A percentile compares a stretch with the other conserved stretches of the same genome.
Evolutionary conservation across 2,888 invertebrate genomes (phyloP).

Genomic region (Liposcelis brunnea): DNA sequence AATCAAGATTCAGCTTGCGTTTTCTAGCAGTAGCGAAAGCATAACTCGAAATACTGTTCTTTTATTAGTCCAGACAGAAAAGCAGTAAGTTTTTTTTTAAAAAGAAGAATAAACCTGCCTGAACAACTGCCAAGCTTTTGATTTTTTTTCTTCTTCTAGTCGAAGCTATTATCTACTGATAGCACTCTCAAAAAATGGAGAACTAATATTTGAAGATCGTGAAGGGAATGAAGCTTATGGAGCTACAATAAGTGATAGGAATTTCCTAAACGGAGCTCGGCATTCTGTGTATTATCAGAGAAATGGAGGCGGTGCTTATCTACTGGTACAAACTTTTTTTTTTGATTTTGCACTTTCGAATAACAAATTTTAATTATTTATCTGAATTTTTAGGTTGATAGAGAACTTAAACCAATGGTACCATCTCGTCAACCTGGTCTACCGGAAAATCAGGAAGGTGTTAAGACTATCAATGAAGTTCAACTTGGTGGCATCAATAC

Average conservation of each 20-base stretch:
- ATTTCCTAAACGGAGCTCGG: constrained; percentile 64
- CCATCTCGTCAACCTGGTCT: constrained; percentile 50
- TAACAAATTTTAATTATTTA: too few relatives aligned
- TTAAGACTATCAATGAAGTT: constrained; percentile 51
- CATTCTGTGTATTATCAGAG: constrained; percentile 57
- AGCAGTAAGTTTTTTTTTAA: constrained; percentile 46
- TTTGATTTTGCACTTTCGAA: too few relatives aligned
- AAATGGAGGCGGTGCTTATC: constrained; percentile 49
- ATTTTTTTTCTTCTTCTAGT: constrained; percentile 31
- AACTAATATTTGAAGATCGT: constrained; percentile 71
- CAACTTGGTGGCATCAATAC: constrained; percentile 77
- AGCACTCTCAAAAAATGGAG: constrained; percentile 66
- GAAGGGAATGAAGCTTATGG: constrained; percentile 54
- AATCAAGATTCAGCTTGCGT: constrained; percentile 71
- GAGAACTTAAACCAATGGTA: constrained; percentile 51
- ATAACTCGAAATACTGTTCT: constrained; percentile 63
- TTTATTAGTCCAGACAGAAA: constrained; percentile 63
- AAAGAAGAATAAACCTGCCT: not conserved
- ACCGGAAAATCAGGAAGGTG: constrained; percentile 45
- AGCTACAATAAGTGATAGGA: constrained; percentile 56
- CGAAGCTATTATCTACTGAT: constrained; percentile 70
- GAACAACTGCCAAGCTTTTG: not conserved
- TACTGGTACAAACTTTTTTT: constrained; percentile 25
- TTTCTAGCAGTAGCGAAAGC: constrained; percentile 57
- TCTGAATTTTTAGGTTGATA: constrained; percentile 42